These are phyloP conservation scores for Volucella inanis DNA, from an alignment of 2,888 invertebrate species.

Conservation along the genomic window DNA sequence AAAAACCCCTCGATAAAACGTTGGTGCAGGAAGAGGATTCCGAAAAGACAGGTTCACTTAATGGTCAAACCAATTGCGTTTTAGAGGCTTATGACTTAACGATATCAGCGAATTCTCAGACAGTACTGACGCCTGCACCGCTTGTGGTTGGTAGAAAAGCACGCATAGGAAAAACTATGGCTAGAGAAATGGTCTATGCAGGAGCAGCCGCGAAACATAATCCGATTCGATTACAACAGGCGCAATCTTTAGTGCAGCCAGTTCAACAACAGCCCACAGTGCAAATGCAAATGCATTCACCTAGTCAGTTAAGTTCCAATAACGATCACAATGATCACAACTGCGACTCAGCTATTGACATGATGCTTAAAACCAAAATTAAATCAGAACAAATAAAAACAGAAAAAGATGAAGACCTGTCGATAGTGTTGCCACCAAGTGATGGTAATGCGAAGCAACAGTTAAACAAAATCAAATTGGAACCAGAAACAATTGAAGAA, in stretches of 20 bases:
- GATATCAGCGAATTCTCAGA: slow-evolving; percentile 86
- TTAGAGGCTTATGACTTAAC: slow-evolving; percentile 80
- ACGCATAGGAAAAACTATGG: slow-evolving; percentile 87
- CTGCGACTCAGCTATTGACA: slow-evolving; percentile 45
- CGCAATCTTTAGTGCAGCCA: slow-evolving; percentile 38
- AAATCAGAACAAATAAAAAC: slow-evolving; percentile 83
- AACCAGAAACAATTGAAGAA: slow-evolving; percentile 77
- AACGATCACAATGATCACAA: slow-evolving; percentile 61
- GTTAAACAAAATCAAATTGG: slow-evolving; percentile 81
- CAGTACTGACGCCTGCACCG: slow-evolving; percentile 81
- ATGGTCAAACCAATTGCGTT: slow-evolving; percentile 40
- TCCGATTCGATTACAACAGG: slow-evolving; percentile 75
- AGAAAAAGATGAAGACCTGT: slow-evolving; percentile 78
- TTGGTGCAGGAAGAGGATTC: slow-evolving; percentile 28
- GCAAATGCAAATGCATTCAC: slow-evolving; percentile 67
- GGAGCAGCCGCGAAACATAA: slow-evolving; percentile 76
- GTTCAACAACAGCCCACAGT: slow-evolving; percentile 59
- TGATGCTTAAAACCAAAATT: slow-evolving; percentile 81
- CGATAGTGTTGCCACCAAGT: slow-evolving; percentile 64
- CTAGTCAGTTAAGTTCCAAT: slow-evolving; percentile 61
- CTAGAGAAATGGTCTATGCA: slow-evolving; percentile 84
- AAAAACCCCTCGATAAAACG: slow-evolving; percentile 77
- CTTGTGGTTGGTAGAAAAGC: slow-evolving; percentile 83
- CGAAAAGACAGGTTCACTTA: slow-evolving; percentile 12
- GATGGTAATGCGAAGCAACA: slow-evolving; percentile 76